phyloP scores from a whole-genome alignment of 2,888 invertebrate genomes.

The Cheilosia variabilis region DNA sequence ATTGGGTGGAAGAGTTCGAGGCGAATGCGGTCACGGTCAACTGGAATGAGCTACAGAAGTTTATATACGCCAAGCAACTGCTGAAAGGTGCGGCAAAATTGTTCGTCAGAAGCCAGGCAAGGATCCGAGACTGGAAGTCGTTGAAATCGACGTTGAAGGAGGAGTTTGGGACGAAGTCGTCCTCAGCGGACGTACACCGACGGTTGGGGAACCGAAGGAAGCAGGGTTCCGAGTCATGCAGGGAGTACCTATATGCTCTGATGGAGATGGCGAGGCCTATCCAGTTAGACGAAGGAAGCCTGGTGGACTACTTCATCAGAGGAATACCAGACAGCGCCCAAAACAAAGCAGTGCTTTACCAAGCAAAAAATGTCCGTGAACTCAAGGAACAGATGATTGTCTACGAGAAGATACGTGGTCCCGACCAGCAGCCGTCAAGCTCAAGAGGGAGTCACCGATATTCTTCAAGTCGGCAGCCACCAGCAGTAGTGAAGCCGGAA shows the following conservation, averaged over 20 bases:
- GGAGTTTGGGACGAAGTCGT: constrained; percentile 42
- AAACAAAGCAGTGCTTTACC: too few species aligned
- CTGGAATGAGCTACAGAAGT: constrained; percentile 62
- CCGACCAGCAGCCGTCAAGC: background rate
- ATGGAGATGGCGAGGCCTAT: constrained; percentile 3
- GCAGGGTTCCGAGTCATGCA: constrained; percentile 23
- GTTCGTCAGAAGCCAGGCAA: background rate
- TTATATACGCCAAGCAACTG: constrained; percentile 58
- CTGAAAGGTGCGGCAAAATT: constrained; percentile 5
- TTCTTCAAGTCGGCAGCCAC: background rate
- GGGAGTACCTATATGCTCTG: constrained; percentile 34
- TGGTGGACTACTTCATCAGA: too few species aligned
- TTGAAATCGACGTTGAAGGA: background rate
- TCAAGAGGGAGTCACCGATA: background rate
- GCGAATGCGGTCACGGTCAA: constrained; percentile 18
- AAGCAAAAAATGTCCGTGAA: too few species aligned
- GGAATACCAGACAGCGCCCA: too few species aligned
- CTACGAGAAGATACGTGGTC: too few species aligned
- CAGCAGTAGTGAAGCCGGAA: background rate
- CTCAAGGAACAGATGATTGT: too few species aligned
- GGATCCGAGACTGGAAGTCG: too few species aligned
- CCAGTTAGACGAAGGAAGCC: constrained; percentile 31
- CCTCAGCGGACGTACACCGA: constrained; percentile 60
- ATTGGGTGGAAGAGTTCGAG: constrained; percentile 67
- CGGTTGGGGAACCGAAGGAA: constrained; percentile 56